These are phyloP conservation scores for Xestia xanthographa DNA, from an alignment of 2,888 invertebrate species.

Conservation along the genomic window DNA sequence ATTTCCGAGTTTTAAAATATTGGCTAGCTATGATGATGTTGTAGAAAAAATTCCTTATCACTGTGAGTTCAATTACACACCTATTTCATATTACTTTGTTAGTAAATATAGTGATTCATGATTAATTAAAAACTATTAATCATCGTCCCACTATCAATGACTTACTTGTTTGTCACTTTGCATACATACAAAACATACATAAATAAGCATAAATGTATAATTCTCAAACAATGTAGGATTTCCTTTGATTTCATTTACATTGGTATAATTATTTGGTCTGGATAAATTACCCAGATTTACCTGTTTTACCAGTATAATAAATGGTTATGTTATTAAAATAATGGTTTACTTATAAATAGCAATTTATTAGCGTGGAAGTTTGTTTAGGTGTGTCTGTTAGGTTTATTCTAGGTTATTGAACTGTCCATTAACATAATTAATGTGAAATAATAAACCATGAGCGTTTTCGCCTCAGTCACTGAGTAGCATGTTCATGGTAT, in stretches of 20 bases:
- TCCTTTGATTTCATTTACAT: conserved; percentile 31
- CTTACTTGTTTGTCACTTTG: conserved; percentile 43
- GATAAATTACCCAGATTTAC: conserved; percentile 24
- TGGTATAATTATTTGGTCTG: conserved; percentile 8
- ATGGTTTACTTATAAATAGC: not conserved
- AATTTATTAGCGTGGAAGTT: not conserved
- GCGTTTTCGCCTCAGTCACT: not conserved
- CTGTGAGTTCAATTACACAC: conserved; percentile 35
- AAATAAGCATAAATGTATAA: conserved; percentile 25
- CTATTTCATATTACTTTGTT: conserved; percentile 42
- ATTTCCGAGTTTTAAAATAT: not conserved
- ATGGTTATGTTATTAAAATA: conserved; percentile 6
- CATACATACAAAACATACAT: conserved; percentile 29
- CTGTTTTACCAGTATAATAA: conserved; percentile 13
- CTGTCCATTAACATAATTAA: not conserved
- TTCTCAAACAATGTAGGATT: conserved; percentile 17
- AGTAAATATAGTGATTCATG: conserved; percentile 53
- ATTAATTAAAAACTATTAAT: conserved; percentile 44
- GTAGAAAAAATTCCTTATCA: conserved; percentile 34
- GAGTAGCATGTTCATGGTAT: not conserved
- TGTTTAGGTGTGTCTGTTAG: conserved; percentile 2
- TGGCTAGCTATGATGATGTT: not conserved
- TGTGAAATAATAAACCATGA: not conserved
- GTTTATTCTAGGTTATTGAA: not conserved
- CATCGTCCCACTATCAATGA: conserved; percentile 26